Evolutionary conservation across 2,888 invertebrate genomes (phyloP), one percentile per base, ranked within the genome.

Genomic region (Drosophila macrospina): DNA sequence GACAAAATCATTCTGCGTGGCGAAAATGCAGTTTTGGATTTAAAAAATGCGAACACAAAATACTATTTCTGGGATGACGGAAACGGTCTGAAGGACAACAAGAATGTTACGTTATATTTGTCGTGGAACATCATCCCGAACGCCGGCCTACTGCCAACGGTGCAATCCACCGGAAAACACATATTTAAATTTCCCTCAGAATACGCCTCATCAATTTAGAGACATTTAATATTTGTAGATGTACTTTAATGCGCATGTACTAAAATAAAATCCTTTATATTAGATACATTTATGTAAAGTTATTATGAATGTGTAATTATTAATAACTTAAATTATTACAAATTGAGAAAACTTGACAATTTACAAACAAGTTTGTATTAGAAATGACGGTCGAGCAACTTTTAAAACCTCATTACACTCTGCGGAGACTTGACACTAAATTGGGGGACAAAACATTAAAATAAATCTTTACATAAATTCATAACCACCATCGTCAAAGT

Each of bases 41-140:
- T 97, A 90, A 97, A 97, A 91, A 98, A 97, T 89, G 96, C 98
- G 94, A 97, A 98, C 92, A 97, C 98, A 1, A 99, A 99, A 91
- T 99, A 99, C 93, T 99, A 99, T 91, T 99, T 99, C 93, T 98
- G 98, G 97, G 99, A 99, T 94, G 99, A 99, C 93, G 99, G 99
- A 68, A 97, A 97, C 93, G 98, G 99, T 83, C 94, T 99, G 52
- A 97, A 95, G 91, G 97, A 95, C 63, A 98, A 99, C 93, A 95
- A 95, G 90, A 99, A 99, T 91, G 96, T 99, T 11, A 98, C 98
- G 0, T 93, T 99, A 63, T 96, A 96, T n/a, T 93, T 99, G 37
- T 97, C 98, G 0, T 99, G 98, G 98, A 99, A 99, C 93, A 97
- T 99, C 68, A 98, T 99, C 85, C 99, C 99, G 26, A 99, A 99